Evolutionary conservation across 2,888 invertebrate species (phyloP), one percentile per base, ranked within the genome.

Genomic region (Sarcophaga subvicina): DNA sequence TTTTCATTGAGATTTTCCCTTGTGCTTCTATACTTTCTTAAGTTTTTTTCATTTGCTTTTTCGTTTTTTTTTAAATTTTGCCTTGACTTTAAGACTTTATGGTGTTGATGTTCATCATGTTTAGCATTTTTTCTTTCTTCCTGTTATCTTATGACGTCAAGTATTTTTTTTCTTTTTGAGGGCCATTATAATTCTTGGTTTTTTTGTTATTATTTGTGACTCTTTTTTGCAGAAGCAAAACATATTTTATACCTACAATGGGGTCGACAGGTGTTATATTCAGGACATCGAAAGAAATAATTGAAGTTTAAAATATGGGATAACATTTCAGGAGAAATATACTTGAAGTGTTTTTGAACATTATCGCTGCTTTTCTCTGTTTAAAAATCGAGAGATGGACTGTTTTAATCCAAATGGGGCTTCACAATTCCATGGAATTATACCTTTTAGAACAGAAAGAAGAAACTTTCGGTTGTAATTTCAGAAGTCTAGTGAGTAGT

Each of bases 71-170:
- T 22, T 25, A 63, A 59, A 70, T 4, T 66, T 66, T n/a, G 47
- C 76, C 76, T 76, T 80, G 75, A 80, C 75, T 83, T 73, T 20
- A 73, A 79, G 69, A 54, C 73, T 60, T 66, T 67, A 73, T 37
- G 54, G n/a, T 59, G 22, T 59, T 62, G 2, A 49, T 49, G n/a
- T 22, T 69, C 12, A 59, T 79, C 69, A 63, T 59, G 59, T 64
- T 73, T 70, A 49, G 59, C 59, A 45, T 80, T 2, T 17, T 63
- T 75, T 45, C 75, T 75, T 73, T 80, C 80, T 69, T 80, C n/a
- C n/a, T n/a, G n/a, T 76, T 69, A 66, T 60, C 60, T 47, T 76
- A 60, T 64, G 60, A 47, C 22, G 49, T 45, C 84, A 37, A 6
- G 37, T 37, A 6, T 27, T 75, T 63, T 84, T 84, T 63, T 37